A percentile compares a stretch with the other conserved stretches of the same genome.
These are phyloP conservation scores for Leucosticte australis DNA, from an alignment of 2,113 vertebrate species.

Conservation along the genomic window DNA sequence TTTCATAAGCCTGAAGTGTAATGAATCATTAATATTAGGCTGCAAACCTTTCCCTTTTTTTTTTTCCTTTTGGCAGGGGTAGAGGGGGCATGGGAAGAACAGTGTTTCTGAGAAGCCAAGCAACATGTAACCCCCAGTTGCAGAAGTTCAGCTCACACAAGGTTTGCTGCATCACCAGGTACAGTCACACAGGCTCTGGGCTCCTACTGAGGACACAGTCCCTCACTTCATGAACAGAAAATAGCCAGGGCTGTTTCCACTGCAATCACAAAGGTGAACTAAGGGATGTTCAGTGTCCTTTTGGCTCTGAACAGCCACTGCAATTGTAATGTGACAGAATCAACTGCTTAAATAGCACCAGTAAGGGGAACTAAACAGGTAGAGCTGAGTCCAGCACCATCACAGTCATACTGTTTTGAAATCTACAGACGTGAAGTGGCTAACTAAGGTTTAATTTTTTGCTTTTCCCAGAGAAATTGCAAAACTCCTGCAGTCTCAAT, in stretches of 20 bases:
- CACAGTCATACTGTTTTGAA: neutral
- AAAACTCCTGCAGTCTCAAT: neutral
- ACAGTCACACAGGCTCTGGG: neutral
- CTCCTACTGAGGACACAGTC: neutral
- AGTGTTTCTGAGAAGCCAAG: neutral
- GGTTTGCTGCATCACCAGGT: neutral
- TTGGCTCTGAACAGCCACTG: neutral
- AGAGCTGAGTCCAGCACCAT: neutral
- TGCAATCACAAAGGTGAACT: neutral
- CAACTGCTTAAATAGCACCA: neutral
- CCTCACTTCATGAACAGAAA: neutral
- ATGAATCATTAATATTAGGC: neutral
- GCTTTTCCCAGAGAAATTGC: neutral
- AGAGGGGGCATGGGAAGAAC: fast-evolving
- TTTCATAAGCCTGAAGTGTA: neutral
- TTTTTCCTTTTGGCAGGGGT: neutral
- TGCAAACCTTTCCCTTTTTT: neutral
- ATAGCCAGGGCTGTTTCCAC: neutral
- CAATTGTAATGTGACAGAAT: fast-evolving
- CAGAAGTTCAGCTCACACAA: neutral
- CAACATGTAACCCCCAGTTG: neutral
- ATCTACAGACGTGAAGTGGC: neutral
- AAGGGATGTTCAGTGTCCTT: neutral
- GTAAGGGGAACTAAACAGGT: neutral
- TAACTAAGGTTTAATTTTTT: neutral